Evolutionary conservation across 2,113 vertebrate species (phyloP), one percentile per base, ranked within the genome.

Genomic region (Scalopus aquaticus): DNA sequence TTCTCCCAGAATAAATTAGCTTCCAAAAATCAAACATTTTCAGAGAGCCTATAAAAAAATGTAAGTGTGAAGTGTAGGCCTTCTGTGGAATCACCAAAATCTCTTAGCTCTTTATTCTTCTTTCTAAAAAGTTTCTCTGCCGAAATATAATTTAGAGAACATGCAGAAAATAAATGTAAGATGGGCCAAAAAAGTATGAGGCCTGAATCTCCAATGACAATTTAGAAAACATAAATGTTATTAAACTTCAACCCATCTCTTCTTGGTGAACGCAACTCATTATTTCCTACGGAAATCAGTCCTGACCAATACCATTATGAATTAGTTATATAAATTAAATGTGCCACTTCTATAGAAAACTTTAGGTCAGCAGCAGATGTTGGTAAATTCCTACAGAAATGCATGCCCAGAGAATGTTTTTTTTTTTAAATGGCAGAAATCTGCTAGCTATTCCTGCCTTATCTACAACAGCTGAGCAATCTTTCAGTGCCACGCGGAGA

Each of bases 381-480:
- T 98, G 93, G 95, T 92, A 96, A 98, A 98, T 98, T 98, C 98
- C 97, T 98, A 96, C 26, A 98, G 98, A 97, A 97, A 97, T 7
- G 92, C 96, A 97, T 97, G 97, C 96, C 96, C 97, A 94, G 96
- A 98, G 95, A 97, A 88, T 93, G 92, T 74, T 74, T 96, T 94
- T 94, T 97, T 97, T 98, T 97, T 98, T 97, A 97, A 98, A 98
- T 98, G 98, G 97, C 97, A 98, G 97, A 98, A 98, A 98, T 98
- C 98, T 98, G 98, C 97, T 98, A 98, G 96, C 98, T 98, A 98
- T 98, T 98, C 97, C 98, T 98, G 97, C 98, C 97, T 98, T 98
- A 98, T 98, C 98, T 98, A 96, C 98, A 98, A 98, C 98, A 98
- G 98, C 98, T 98, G 98, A 98, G 98, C 98, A 98, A 98, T 98